These are phyloP conservation scores for Caenorhabditis sulstoni DNA, from an alignment of 2,888 invertebrate genomes.

Conservation along the genomic window DNA sequence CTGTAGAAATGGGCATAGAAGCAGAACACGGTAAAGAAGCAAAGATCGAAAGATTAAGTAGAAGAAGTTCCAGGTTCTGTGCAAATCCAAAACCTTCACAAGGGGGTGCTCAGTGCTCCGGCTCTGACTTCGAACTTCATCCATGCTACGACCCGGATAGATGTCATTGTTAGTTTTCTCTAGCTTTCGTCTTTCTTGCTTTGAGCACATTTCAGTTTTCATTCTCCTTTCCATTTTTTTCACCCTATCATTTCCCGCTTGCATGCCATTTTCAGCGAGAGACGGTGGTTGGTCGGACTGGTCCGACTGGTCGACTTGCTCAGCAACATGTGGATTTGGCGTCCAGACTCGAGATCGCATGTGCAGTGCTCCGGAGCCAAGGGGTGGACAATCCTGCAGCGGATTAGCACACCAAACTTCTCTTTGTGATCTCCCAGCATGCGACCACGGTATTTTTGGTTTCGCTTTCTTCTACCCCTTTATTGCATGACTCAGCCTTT, in stretches of 20 bases:
- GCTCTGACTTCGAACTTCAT: constrained; percentile 79
- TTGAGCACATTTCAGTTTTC: constrained; percentile 28
- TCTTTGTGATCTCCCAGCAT: constrained; percentile 69
- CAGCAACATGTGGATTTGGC: constrained; percentile 75
- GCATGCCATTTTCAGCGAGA: constrained; percentile 60
- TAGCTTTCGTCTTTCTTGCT: constrained; percentile 7
- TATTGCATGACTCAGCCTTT: constrained; percentile 2
- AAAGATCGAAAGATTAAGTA: constrained; percentile 14
- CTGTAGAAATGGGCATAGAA: constrained; percentile 76
- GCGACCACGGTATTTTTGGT: constrained; percentile 52
- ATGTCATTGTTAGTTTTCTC: constrained; percentile 72
- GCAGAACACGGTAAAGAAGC: constrained; percentile 73
- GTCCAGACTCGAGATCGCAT: constrained; percentile 71
- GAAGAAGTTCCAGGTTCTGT: constrained; percentile 72
- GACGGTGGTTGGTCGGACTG: constrained; percentile 76
- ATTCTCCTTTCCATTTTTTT: neutral
- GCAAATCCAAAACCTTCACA: constrained; percentile 76
- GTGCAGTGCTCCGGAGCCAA: constrained; percentile 70
- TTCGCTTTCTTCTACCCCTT: constrained; percentile 6
- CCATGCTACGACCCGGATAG: constrained; percentile 71
- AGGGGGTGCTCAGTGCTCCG: constrained; percentile 77
- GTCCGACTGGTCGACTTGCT: constrained; percentile 78
- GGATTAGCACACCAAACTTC: constrained; percentile 76
- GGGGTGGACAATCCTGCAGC: constrained; percentile 69
- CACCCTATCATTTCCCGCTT: neutral